Conservation (phyloP, 2,888 invertebrate genomes). For the Melinaea menophilus region DNA sequence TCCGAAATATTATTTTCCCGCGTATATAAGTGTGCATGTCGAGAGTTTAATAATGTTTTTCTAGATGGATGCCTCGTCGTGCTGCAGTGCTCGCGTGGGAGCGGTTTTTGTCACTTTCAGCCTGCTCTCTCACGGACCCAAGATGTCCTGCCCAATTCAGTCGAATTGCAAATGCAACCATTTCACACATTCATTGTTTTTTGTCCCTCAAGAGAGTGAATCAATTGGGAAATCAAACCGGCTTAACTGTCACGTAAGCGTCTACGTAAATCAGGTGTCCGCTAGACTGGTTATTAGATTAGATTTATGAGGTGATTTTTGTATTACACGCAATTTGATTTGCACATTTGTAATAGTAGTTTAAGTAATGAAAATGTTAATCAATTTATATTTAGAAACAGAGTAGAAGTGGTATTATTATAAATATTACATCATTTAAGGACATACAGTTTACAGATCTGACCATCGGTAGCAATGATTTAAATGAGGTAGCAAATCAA, state of each 20-base stretch:
- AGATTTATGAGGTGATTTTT: no score
- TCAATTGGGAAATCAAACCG: neutral
- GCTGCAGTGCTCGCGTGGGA: slow-evolving; percentile 34
- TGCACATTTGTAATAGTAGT: no score
- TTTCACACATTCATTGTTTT: slow-evolving; percentile 2
- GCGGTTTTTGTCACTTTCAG: slow-evolving; percentile 32
- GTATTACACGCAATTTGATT: no score
- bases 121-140: slow-evolving; percentile 13
- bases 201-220: neutral
- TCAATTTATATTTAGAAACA: no score
- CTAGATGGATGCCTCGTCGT: slow-evolving; percentile 14
- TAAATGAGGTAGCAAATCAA: slow-evolving; percentile 42
- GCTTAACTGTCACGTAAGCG: neutral
- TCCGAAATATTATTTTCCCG: no score
- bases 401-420: no score
- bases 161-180: neutral
- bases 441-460: neutral
- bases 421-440: neutral
- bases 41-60: slow-evolving; percentile 3
- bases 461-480: slow-evolving; percentile 36
- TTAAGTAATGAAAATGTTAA: no score
- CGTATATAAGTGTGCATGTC: neutral
- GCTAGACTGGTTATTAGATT: no score
- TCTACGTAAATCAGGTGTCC: neutral
- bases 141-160: slow-evolving; percentile 13